phyloP scores from a whole-genome alignment of 1,140 invertebrate genomes.

The Hetaerina americana region DNA sequence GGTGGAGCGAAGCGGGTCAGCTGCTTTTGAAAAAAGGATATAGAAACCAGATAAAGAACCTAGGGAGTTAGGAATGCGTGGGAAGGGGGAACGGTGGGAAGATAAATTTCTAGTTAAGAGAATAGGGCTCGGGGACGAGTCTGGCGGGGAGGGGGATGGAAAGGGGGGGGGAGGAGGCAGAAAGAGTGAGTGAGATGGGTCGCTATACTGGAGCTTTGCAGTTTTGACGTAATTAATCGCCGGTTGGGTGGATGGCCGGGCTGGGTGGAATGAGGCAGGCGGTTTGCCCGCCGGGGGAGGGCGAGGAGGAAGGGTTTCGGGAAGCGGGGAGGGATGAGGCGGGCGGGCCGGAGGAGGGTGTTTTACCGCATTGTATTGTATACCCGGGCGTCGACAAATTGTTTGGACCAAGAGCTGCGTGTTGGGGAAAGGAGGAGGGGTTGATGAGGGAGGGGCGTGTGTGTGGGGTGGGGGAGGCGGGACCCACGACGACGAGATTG shows the following conservation, averaged over 20 bases:
- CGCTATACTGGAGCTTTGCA: background rate
- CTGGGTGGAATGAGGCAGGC: too few relatives aligned
- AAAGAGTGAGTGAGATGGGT: too few relatives aligned
- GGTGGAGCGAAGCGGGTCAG: too few relatives aligned
- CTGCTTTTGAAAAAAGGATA: too few relatives aligned
- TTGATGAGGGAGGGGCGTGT: background rate
- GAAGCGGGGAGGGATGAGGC: too few relatives aligned
- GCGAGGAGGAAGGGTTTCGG: background rate
- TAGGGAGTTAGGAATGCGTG: too few relatives aligned
- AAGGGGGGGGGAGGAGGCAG: too few relatives aligned
- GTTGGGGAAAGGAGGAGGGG: too few relatives aligned
- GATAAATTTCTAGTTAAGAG: too few relatives aligned
- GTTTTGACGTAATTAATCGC: background rate
- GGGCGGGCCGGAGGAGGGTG: too few relatives aligned
- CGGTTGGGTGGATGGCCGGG: background rate
- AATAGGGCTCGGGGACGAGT: background rate
- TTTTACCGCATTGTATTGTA: background rate
- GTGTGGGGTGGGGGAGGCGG: background rate
- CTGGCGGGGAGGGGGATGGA: background rate
- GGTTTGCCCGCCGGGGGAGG: background rate
- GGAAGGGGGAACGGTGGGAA: background rate
- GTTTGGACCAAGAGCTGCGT: too few relatives aligned
- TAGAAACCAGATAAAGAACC: too few relatives aligned
- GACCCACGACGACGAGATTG: background rate
- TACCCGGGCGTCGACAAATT: background rate